phyloP scores from a whole-genome alignment of 1,140 invertebrate species.

The Ditylenchus dipsaci region DNA sequence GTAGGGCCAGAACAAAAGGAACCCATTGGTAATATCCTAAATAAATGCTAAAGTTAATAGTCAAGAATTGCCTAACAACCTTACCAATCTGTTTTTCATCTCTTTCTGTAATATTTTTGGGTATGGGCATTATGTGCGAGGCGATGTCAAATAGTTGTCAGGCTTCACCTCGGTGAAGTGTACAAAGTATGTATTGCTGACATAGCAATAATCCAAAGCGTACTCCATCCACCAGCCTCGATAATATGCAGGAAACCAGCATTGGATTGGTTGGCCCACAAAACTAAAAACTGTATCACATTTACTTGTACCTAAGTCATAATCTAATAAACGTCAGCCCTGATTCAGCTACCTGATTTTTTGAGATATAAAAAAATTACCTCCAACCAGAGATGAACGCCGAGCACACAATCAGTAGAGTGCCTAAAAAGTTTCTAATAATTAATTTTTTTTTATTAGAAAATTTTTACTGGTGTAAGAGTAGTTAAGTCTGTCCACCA shows the following conservation, averaged over 20 bases:
- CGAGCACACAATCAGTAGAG: constrained; percentile 50
- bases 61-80: not conserved
- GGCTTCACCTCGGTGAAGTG: constrained; percentile 50
- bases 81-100: constrained; percentile 54
- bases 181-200: constrained; percentile 58
- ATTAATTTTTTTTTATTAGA: no score
- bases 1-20: constrained; percentile 60
- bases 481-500: constrained; percentile 52
- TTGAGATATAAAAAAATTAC: constrained; percentile 18
- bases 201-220: constrained; percentile 57
- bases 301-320: no score
- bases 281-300: constrained; percentile 22
- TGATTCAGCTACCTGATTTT: no score
- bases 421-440: no score
- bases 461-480: constrained; percentile 24
- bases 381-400: constrained; percentile 57
- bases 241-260: constrained; percentile 58
- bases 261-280: constrained; percentile 55
- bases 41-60: not conserved
- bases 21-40: constrained; percentile 62
- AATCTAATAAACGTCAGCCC: no score
- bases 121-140: constrained; percentile 48
- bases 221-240: constrained; percentile 58
- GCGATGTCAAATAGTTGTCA: constrained; percentile 55
- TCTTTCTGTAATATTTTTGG: constrained; percentile 50